Evolutionary conservation across 2,797 vertebrate species (phyloP), one percentile per base, ranked within the genome.

Genomic region (Liparis tanakae): DNA sequence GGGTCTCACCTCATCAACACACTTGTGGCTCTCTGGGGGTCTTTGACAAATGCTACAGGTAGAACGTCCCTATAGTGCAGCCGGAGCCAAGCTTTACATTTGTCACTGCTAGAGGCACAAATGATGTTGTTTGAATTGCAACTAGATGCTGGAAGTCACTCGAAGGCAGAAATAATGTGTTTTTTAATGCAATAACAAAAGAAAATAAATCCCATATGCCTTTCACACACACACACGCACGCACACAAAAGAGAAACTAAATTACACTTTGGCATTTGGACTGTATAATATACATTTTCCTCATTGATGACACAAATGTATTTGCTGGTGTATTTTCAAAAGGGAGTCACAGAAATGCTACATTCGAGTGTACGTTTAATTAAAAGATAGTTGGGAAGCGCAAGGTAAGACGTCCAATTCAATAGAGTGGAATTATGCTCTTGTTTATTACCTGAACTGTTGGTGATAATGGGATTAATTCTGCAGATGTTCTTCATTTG

Each of bases 1-100:
- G 46, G 77, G 58, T 74, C 63, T 71, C 55, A 71, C 78, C 54
- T 78, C 68, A 69, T 78, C 64, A 75, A 48, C 54, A 43, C 48
- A 14, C 20, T 37, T 22, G 50, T 53, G 50, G 10, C 44, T 57
- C 56, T 59, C 78, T 25, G 20, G 43, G 39, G 39, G 43, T 20
- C 18, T 72, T 61, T 48, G 22, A 53, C 70, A 71, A 71, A 71
- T 76, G 58, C 59, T 62, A 7, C 74, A 72, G 25, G 15, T 53
- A 64, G 41, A 67, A 34, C 51, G 56, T 65, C 37, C 67, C 50
- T 43, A 54, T 43, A 54, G 56, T 7, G 33, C 7, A 68, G 46
- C 18, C 51, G n/a, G 76, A 70, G n/a, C 72, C 60, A 37, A 55
- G 60, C 46, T 65, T 36, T 25, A 48, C 25, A 55, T 67, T 56